Evolutionary conservation across 2,113 vertebrate genomes (phyloP).

Genomic region (Urocolius indicus): DNA sequence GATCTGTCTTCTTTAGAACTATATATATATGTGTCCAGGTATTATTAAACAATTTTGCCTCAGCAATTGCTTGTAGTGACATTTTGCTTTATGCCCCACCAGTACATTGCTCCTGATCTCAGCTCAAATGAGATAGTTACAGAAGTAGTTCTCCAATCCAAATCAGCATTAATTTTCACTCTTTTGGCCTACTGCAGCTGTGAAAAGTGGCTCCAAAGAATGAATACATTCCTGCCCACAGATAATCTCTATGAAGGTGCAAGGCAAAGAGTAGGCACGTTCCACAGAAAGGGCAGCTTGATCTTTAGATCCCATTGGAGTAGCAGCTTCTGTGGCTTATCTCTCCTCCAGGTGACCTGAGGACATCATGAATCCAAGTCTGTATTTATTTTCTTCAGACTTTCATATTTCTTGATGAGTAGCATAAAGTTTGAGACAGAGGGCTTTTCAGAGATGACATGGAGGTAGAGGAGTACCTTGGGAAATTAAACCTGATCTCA

Average conservation of each 20-base stretch:
- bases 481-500: not conserved
- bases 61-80: not conserved
- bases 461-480: not conserved
- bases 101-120: not conserved
- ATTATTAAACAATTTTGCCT: not conserved
- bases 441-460: not conserved
- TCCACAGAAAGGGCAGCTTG: not conserved
- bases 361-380: not conserved
- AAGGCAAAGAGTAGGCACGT: not conserved
- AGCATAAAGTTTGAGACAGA: not conserved
- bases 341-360: not conserved
- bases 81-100: not conserved
- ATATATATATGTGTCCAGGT: not conserved
- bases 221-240: not conserved
- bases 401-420: not conserved
- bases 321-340: not conserved
- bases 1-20: not conserved
- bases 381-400: not conserved
- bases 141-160: not conserved
- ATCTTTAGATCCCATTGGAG: not conserved
- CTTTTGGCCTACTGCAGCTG: not conserved
- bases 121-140: not conserved
- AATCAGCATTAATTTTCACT: not conserved
- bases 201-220: not conserved
- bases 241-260: not conserved